Evolutionary conservation across 1,140 invertebrate species (phyloP).

Genomic region (Leucophenga varia): DNA sequence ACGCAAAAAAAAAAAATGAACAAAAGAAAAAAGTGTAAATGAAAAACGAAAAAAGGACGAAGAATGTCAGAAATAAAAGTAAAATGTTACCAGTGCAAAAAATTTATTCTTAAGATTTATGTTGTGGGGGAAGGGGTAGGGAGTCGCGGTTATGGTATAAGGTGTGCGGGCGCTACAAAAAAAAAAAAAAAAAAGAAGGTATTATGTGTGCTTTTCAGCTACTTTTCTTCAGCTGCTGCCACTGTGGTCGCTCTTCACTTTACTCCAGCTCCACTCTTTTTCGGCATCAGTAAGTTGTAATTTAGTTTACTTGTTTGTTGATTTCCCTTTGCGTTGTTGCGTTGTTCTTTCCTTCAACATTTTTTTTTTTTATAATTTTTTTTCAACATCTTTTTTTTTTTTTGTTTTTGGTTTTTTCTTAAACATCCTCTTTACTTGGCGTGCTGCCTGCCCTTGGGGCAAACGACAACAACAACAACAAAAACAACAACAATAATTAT

Average conservation of each 20-base stretch:
- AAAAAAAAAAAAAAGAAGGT: slow-evolving; percentile 5
- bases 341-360: too few species aligned
- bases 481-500: not conserved
- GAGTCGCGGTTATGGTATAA: too few species aligned
- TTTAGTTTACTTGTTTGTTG: too few species aligned
- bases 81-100: not conserved
- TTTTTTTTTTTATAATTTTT: too few species aligned
- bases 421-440: not conserved
- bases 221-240: slow-evolving; percentile 5
- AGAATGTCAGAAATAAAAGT: not conserved
- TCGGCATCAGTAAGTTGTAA: too few species aligned
- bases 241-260: not conserved
- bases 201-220: not conserved
- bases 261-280: too few species aligned
- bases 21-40: slow-evolving; percentile 15
- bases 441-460: too few species aligned
- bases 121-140: too few species aligned
- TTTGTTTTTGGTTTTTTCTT: not conserved
- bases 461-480: not conserved
- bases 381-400: not conserved
- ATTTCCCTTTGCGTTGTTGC: too few species aligned
- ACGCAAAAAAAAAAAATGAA: too few species aligned
- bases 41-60: slow-evolving; percentile 6
- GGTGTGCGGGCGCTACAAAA: too few species aligned
- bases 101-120: slow-evolving; percentile 21